A percentile compares a stretch with the other conserved stretches of the same genome.
Evolutionary conservation across 2,888 invertebrate genomes (phyloP).

Genomic region (Lithodes maja): DNA sequence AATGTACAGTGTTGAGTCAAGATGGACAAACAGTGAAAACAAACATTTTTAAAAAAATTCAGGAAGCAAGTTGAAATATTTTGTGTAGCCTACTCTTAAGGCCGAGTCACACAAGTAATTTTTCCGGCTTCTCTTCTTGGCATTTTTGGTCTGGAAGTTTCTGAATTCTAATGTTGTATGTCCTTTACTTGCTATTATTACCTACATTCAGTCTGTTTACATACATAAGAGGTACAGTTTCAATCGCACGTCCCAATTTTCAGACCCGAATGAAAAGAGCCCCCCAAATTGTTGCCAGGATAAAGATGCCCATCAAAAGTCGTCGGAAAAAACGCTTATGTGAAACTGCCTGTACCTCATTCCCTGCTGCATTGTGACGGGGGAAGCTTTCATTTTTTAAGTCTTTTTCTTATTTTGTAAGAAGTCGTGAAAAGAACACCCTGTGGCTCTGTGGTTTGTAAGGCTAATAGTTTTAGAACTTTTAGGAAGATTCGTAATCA

Average conservation of each 20-base stretch:
- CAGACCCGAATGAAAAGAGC: too few relatives aligned
- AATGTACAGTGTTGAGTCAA: constrained; percentile 15
- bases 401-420: constrained; percentile 52
- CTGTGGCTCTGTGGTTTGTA: constrained; percentile 49
- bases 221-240: too few relatives aligned
- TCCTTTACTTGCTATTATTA: too few relatives aligned
- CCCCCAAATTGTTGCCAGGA: too few relatives aligned
- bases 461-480: constrained; percentile 43
- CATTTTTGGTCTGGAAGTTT: too few relatives aligned
- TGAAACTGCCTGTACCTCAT: constrained; percentile 38
- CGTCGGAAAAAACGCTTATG: not conserved
- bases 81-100: not conserved
- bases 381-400: constrained; percentile 43
- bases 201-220: too few relatives aligned
- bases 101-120: not conserved
- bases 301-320: too few relatives aligned
- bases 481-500: constrained; percentile 55
- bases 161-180: too few relatives aligned
- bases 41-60: constrained; percentile 3
- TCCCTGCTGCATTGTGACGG: constrained; percentile 20
- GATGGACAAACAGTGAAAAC: not conserved
- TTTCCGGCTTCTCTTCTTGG: too few relatives aligned
- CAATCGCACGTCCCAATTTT: too few relatives aligned
- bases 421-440: constrained; percentile 37
- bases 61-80: constrained; percentile 31